Base-by-base conservation (phyloP, 2,888 invertebrate species). In the Pseudanteris insignis region DNA sequence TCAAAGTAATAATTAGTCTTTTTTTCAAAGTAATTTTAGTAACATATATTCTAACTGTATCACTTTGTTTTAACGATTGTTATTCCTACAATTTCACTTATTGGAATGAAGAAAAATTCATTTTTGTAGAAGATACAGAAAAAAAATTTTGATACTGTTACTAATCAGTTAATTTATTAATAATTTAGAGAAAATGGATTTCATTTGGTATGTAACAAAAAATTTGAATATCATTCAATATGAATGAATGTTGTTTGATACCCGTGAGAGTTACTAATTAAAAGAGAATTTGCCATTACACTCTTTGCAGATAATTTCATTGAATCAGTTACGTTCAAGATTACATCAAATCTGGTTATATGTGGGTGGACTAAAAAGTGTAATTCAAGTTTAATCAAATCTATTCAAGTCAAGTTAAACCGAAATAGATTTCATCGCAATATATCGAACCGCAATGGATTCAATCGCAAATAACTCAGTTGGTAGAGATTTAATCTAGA, bases 371-470 rank as follows among this genome's bases (percentile, higher is more conserved):
- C 21, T 11, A 21, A 34, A 34, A 34, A 34, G 21, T 34, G 13
- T 18, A 34, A 10, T 21, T 34, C 7, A 21, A 34, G 34, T 34
- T 34, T 21, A 21, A 34, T 34, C 21, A 11, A 34, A 34, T 34
- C 34, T 34, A 10, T 34, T 34, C 34, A 10, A 34, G 34, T 34
- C 13, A n/a, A 7, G 18, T 18, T 33, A 33, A 10, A 29, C 11
- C 29, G 11, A 34, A 34, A 11, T 34, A 21, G 34, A 34, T 34
- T 18, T 34, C 18, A 34, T 34, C 21, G 34, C 21, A 34, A 34
- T 34, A 34, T 21, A 34, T 34, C 7, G 11, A 21, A 21, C 21
- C 11, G n/a, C 10, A 6, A 11, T 21, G 21, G 10, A 21, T 34
- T 21, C 7, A 5, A 34, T 21, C 25, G 6, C 2, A 13, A 7